Evolutionary conservation across 30 jellyfish, hydroid and myxozoan genomes (phyloP).

Genomic region (Turritopsis dohrnii): DNA sequence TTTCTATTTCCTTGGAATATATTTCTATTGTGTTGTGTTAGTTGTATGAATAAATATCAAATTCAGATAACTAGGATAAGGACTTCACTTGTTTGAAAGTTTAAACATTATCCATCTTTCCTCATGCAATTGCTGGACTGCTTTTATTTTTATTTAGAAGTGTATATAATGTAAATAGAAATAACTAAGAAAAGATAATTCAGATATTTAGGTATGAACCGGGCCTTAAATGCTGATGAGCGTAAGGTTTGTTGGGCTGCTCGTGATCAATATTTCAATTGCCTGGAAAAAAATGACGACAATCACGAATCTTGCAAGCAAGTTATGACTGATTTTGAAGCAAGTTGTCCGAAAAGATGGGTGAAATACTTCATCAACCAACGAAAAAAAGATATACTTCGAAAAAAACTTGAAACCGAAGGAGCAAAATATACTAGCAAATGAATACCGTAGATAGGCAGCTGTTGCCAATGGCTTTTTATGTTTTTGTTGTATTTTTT

Average conservation of each 20-base stretch:
- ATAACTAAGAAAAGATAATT: background rate
- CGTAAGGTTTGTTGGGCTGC: constrained; percentile 64
- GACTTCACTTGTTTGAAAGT: too few species aligned
- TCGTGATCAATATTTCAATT: constrained; percentile 59
- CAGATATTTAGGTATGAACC: constrained; percentile 19
- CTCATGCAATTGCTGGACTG: background rate
- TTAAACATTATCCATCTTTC: background rate
- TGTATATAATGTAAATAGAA: background rate
- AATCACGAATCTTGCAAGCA: constrained; percentile 42
- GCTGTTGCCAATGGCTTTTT: background rate
- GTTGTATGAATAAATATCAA: too few species aligned
- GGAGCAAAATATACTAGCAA: constrained; percentile 51
- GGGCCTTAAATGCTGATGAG: constrained; percentile 50
- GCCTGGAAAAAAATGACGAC: constrained; percentile 47
- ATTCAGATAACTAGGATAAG: too few species aligned
- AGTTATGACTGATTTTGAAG: constrained; percentile 36
- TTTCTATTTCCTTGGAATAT: too few species aligned
- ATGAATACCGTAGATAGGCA: background rate
- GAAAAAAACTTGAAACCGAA: constrained; percentile 39
- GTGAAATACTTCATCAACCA: constrained; percentile 59
- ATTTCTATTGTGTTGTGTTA: too few species aligned
- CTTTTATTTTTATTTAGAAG: background rate
- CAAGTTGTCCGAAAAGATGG: constrained; percentile 86
- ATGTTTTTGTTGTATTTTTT: background rate
- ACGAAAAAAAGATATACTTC: constrained; percentile 38